Evolutionary conservation across 2,113 vertebrate genomes (phyloP).

Genomic region (Taxidea taxus): DNA sequence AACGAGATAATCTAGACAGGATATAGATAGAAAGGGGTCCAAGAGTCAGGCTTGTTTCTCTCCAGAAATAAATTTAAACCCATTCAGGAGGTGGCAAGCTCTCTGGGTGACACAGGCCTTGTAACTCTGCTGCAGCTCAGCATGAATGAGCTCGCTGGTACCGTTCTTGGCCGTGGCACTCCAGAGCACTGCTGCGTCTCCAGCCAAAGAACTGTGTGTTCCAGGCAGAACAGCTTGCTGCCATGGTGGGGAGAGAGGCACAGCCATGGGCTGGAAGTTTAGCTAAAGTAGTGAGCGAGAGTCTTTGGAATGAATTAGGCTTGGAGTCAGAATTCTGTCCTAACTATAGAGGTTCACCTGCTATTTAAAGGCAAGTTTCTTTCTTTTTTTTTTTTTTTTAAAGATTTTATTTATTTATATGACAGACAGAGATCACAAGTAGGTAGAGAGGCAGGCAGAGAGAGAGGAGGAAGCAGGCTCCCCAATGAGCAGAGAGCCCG

Average conservation of each 20-base stretch:
- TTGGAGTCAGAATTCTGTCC: neutral
- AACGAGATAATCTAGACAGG: neutral
- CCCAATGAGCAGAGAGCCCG: too few species aligned
- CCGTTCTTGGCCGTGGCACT: fast-evolving
- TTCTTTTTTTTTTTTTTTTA: too few species aligned
- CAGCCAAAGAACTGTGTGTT: neutral
- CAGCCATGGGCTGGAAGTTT: neutral
- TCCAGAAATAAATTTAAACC: neutral
- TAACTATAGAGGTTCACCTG: neutral
- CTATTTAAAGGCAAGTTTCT: neutral
- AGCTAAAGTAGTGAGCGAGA: neutral
- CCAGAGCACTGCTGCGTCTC: fast-evolving
- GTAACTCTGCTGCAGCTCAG: neutral
- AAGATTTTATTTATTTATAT: too few species aligned
- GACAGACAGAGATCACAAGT: too few species aligned
- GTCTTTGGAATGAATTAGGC: neutral
- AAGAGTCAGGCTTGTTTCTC: neutral
- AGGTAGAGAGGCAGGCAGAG: too few species aligned
- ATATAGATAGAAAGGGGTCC: neutral
- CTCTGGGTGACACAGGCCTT: fast-evolving
- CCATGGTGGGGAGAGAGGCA: neutral
- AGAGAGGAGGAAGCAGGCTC: too few species aligned
- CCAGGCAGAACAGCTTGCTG: neutral
- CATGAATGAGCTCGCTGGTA: neutral
- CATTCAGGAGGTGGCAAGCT: neutral